Conservation (phyloP, 2,113 vertebrate genomes). For the Heptranchias perlo region DNA sequence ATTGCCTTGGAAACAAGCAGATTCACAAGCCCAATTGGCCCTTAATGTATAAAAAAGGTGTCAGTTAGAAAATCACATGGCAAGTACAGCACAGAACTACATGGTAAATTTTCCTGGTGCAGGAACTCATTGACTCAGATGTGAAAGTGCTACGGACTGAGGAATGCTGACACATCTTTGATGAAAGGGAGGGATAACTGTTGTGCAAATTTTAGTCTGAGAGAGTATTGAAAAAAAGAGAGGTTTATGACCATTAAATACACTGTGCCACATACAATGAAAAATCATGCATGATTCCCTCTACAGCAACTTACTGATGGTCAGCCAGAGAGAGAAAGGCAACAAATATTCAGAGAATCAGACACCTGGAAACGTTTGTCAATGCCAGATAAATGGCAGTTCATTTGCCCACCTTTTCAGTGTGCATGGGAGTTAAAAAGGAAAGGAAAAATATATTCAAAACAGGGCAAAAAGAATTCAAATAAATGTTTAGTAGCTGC, state of each 20-base stretch:
- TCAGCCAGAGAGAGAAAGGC: background rate
- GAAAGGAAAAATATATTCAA: background rate
- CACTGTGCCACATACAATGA: background rate
- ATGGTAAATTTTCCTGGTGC: background rate
- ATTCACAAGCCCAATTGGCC: conserved; percentile 80
- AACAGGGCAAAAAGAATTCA: background rate
- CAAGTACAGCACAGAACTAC: background rate
- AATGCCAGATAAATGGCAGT: background rate
- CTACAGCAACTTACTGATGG: background rate
- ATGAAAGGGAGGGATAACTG: background rate
- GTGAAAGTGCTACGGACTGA: background rate
- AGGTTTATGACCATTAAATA: background rate
- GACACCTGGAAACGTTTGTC: background rate
- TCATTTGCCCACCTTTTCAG: background rate
- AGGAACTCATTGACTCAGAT: background rate
- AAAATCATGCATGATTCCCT: background rate
- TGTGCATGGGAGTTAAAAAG: background rate
- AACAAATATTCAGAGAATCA: background rate
- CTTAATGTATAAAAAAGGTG: conserved; percentile 46
- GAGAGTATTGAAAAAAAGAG: background rate
- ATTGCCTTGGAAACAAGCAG: conserved; percentile 84
- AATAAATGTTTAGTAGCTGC: background rate
- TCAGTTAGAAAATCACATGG: background rate
- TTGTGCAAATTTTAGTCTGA: background rate
- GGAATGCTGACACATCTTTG: background rate